Conservation (phyloP, 2,113 vertebrate genomes). For the Amazona guildingii region DNA sequence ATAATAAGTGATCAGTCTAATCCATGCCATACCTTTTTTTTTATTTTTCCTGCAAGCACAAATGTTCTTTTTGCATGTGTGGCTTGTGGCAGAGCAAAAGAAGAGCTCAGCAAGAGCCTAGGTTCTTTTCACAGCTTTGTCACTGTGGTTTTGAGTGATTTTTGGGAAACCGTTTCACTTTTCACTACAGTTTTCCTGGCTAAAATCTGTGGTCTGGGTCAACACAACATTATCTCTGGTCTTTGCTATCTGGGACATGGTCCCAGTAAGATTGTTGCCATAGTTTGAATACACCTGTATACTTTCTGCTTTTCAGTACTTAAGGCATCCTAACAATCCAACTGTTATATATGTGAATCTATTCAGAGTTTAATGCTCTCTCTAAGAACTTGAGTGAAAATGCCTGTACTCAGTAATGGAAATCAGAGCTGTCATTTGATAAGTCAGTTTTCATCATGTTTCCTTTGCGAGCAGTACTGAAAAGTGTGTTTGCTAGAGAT, state of each 20-base stretch:
- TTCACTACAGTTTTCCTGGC: neutral
- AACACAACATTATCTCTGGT: neutral
- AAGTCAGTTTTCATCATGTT: neutral
- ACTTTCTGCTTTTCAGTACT: neutral
- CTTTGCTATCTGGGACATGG: neutral
- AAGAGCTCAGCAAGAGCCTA: neutral
- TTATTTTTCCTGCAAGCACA: neutral
- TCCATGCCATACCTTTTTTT: neutral
- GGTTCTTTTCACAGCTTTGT: neutral
- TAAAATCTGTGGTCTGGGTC: neutral
- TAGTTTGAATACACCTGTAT: neutral
- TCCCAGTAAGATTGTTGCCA: neutral
- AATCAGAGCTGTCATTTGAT: neutral
- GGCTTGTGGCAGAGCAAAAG: neutral
- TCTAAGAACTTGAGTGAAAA: neutral
- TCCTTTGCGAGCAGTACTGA: neutral
- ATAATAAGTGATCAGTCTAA: neutral
- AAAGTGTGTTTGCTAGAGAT: neutral
- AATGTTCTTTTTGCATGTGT: neutral
- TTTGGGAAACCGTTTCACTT: neutral
- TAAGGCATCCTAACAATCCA: neutral
- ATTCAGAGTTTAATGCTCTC: neutral
- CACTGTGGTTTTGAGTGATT: neutral
- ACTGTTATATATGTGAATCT: neutral
- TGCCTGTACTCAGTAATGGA: neutral